Base-by-base conservation (phyloP, 2,888 invertebrate species). In the Drepana falcataria region DNA sequence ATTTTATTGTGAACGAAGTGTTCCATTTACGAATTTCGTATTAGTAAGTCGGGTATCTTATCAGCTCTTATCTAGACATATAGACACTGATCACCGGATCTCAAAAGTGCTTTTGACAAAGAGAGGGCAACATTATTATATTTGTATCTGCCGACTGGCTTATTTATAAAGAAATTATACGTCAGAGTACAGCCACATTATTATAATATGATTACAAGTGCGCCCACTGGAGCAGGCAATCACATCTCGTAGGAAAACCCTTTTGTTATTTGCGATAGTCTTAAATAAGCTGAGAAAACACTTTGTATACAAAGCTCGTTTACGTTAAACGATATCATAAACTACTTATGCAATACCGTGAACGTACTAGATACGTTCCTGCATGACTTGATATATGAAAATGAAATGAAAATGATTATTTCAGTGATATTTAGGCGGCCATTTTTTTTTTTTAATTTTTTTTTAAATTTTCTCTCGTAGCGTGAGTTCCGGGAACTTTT, bases 241-340 rank as follows among this genome's bases (percentile, higher is more conserved):
- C 44, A 9, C 21, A 41, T 33, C 35, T 35, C 21, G 52, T 49
- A 51, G 44, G 51, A 55, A 41, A 41, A 49, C 21, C 51, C 53
- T 51, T 52, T 55, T 56, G 55, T 52, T 58, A 56, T 59, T 57
- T 60, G 53, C 52, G 48, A 54, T 55, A 53, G 53, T 53, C 56
- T 59, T 56, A 55, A 59, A 59, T 51, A 57, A 57, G 48, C 53
- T 47, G 47, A 51, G 49, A 52, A 57, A 58, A 59, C 62, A 64
- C 60, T 65, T 65, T 69, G 65, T 64, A 64, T 67, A 65, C 63
- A 63, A 66, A 68, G 63, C 60, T 63, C 58, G 61, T 62, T 69
- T 61, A 49, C 62, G 55, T 56, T 63, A 66, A 66, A 64, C 61
- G 64, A 60, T 61, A 55, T 59, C 59, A 68, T 69, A 69, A 66